Percentiles rank a stretch among this genome's conserved stretches.
Conservation (phyloP, 2,113 vertebrate species). For the Myiopsitta monachus region DNA sequence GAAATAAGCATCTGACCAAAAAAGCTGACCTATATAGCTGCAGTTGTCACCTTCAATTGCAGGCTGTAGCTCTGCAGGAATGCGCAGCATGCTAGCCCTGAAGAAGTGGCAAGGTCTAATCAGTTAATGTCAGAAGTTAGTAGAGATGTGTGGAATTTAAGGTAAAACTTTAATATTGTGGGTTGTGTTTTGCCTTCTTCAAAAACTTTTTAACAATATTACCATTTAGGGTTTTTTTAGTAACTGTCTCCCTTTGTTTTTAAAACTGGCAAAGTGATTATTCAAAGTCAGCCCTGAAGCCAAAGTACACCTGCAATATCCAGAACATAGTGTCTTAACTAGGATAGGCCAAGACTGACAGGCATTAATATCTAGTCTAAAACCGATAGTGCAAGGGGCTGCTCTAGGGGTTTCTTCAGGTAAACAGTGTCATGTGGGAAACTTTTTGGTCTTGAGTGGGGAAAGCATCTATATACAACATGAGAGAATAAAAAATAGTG, state of each 20-base stretch:
- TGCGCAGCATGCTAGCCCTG: neutral
- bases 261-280: neutral
- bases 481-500: neutral
- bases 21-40: conserved; percentile 14
- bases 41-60: conserved; percentile 16
- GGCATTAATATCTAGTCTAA: neutral
- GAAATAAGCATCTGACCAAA: neutral
- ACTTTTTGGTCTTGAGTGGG: neutral
- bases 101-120: neutral
- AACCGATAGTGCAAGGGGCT: neutral
- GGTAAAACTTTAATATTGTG: neutral
- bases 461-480: neutral
- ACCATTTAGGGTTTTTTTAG: neutral
- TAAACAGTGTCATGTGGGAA: neutral
- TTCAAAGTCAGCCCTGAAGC: neutral
- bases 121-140: neutral
- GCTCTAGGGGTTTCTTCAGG: neutral
- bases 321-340: neutral
- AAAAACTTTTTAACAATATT: neutral
- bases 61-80: neutral
- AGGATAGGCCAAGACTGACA: neutral
- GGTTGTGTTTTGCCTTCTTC: neutral
- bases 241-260: neutral
- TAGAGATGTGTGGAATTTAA: neutral
- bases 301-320: neutral